Evolutionary conservation across 2,888 invertebrate genomes (phyloP), one percentile per base, ranked within the genome.

Genomic region (Watsonalla cultraria): DNA sequence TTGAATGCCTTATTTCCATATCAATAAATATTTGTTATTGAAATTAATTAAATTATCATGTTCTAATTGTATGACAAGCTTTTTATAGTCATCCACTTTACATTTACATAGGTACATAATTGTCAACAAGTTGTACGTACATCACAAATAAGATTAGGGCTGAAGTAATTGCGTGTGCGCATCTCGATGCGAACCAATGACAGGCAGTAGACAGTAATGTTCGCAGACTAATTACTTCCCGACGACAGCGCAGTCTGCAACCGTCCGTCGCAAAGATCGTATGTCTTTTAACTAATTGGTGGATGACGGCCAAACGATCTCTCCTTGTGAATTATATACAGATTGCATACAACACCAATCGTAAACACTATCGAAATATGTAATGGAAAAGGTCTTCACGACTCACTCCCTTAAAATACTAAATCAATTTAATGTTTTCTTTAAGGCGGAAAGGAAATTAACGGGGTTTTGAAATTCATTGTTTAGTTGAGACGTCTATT

Each of bases 261-360:
- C 75, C 66, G 68, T 60, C 68, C 54, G 62, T 70, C 70, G 68
- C 60, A 63, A 64, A 69, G 68, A 80, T 81, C 72, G 74, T 80
- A 78, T 77, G 72, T 72, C 64, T 65, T n/a, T 78, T 67, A 69
- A 72, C 66, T 51, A 24, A 24, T 1, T 4, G 24, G 24, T 24
- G 24, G 24, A 24, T 24, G 24, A 24, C 24, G 24, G 24, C 24
- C 24, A 24, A 24, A 24, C 24, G 24, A 24, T 24, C 24, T 24
- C 24, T 24, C 24, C 24, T 24, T 24, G 1, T 24, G 24, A 24
- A 24, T 24, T 24, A 24, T 24, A 24, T 24, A 24, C 24, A 24
- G 24, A 1, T 24, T 24, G 24, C 4, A 24, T 24, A 24, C 24
- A 46, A 52, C 54, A 47, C 51, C 37, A 57, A 47, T 24, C 24